Percentiles rank a stretch among this genome's conserved stretches.
These are phyloP conservation scores for Aricia artaxerxes DNA, from an alignment of 2,888 invertebrate genomes.

Conservation along the genomic window DNA sequence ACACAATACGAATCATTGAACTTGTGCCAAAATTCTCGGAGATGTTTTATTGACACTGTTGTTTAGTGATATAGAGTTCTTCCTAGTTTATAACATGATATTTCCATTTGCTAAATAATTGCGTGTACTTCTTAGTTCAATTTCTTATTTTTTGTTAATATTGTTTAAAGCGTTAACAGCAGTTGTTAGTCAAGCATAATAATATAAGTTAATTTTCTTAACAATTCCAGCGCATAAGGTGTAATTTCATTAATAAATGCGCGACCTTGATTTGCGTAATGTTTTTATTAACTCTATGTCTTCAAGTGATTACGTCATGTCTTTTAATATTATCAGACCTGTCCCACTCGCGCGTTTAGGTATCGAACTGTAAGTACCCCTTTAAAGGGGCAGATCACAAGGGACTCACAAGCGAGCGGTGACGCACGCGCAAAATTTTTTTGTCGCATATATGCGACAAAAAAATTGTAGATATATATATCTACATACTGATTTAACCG, in stretches of 20 bases:
- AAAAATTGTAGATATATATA: too few species aligned
- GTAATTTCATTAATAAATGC: conserved; percentile 36
- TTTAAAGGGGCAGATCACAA: too few species aligned
- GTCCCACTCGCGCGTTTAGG: too few species aligned
- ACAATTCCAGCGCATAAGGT: conserved; percentile 33
- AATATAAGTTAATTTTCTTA: not conserved
- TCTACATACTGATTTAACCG: too few species aligned
- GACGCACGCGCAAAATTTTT: too few species aligned
- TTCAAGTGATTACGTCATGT: conserved; percentile 36
- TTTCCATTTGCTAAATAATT: not conserved
- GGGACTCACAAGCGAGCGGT: too few species aligned
- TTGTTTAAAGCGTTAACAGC: not conserved
- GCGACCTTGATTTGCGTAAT: conserved; percentile 39
- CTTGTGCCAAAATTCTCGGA: conserved; percentile 13
- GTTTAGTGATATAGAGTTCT: not conserved
- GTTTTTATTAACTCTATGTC: conserved; percentile 38
- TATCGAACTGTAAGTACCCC: too few species aligned
- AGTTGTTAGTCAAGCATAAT: not conserved
- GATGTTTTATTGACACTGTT: conserved; percentile 20
- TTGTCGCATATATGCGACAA: too few species aligned
- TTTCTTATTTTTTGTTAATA: not conserved
- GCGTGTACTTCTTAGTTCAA: not conserved
- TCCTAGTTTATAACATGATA: not conserved
- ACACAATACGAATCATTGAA: conserved; percentile 18
- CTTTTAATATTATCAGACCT: conserved; percentile 19